Evolutionary conservation across 2,113 vertebrate species (phyloP).

Genomic region (Saccopteryx leptura): DNA sequence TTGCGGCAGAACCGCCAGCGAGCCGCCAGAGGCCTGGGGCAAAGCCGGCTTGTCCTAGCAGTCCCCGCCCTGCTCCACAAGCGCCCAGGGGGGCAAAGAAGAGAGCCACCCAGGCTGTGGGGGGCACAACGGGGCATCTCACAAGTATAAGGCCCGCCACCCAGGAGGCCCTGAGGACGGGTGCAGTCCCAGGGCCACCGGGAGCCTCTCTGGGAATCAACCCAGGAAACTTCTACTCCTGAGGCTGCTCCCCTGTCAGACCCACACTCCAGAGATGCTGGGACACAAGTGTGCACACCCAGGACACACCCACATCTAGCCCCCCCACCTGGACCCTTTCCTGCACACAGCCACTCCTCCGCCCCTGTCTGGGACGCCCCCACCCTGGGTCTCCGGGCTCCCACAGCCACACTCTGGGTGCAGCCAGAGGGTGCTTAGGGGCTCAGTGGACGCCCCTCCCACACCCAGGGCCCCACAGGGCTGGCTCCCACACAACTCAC

Average conservation of each 20-base stretch:
- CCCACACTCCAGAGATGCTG: accelerated
- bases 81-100: no score
- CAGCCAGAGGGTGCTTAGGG: not conserved
- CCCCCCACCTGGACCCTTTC: not conserved
- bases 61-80: accelerated
- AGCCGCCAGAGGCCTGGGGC: not conserved
- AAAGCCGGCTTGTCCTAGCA: not conserved
- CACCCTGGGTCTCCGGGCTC: not conserved
- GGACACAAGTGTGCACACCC: accelerated
- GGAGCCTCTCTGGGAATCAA: no score
- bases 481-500: not conserved
- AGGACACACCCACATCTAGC: not conserved
- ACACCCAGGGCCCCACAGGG: not conserved
- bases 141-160: not conserved
- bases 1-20: not conserved
- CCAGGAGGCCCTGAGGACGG: not conserved
- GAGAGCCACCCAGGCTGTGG: accelerated
- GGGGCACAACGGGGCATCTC: not conserved
- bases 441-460: not conserved
- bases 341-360: not conserved
- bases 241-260: accelerated
- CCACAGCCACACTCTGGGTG: not conserved
- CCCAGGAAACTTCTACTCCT: no score
- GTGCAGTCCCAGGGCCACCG: not conserved
- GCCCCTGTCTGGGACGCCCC: not conserved